Percentiles rank a stretch among this genome's conserved stretches.
Conservation (phyloP, 2,113 vertebrate genomes). For the Amphiprion ocellaris region DNA sequence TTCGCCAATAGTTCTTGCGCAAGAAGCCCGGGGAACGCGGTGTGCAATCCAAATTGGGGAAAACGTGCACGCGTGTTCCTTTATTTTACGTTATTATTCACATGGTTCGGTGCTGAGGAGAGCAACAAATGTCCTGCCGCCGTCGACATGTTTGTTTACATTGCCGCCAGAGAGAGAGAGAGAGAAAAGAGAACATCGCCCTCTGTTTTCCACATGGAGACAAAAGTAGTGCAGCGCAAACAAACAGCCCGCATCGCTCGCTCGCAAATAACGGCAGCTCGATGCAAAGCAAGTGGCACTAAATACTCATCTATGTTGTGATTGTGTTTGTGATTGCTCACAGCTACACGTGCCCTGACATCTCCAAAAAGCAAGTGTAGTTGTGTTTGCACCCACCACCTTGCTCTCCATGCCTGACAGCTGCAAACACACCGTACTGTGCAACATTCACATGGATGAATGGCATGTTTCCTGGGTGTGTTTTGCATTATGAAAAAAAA, state of each 20-base stretch:
- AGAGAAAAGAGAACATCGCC: constrained; percentile 46
- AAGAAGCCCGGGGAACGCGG: constrained; percentile 63
- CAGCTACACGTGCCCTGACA: constrained; percentile 70
- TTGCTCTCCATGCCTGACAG: not conserved
- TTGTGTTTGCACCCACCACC: constrained; percentile 70
- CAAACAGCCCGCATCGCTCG: not conserved
- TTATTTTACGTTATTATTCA: constrained; percentile 19
- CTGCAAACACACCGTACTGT: not conserved
- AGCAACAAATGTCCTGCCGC: constrained; percentile 70
- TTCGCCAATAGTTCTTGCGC: constrained; percentile 80
- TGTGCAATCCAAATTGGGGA: constrained; percentile 43
- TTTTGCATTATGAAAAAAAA: not conserved
- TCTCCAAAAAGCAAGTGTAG: constrained; percentile 47
- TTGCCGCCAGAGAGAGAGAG: constrained; percentile 25
- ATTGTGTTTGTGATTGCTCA: constrained; percentile 36
- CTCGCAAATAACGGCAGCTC: not conserved
- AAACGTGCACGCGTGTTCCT: not conserved
- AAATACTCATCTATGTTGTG: not conserved
- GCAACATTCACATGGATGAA: not conserved
- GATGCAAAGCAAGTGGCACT: too few species aligned
- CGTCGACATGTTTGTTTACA: constrained; percentile 82
- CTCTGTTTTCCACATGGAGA: constrained; percentile 58
- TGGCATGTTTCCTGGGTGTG: constrained; percentile 4
- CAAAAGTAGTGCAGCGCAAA: constrained; percentile 24
- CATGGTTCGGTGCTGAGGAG: not conserved